Evolutionary conservation across 2,888 invertebrate species (phyloP).

Genomic region (Ochropleura plecta): DNA sequence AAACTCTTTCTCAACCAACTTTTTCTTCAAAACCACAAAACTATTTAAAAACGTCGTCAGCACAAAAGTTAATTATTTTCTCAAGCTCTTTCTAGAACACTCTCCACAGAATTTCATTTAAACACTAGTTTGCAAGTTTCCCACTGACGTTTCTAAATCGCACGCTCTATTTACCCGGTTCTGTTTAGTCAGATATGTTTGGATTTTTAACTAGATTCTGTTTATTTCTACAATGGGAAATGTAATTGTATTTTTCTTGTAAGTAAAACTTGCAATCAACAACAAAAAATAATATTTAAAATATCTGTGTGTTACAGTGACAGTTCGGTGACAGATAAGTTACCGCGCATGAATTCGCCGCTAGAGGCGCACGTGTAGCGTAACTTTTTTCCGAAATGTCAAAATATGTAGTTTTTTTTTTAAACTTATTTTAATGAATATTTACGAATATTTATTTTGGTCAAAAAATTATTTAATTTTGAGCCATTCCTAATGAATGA

Average conservation of each 20-base stretch:
- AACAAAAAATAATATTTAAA: not conserved
- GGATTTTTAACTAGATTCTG: constrained; percentile 32
- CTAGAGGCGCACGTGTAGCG: too few relatives aligned
- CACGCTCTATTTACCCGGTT: constrained; percentile 44
- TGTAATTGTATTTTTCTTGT: constrained; percentile 12
- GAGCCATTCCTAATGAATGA: too few relatives aligned
- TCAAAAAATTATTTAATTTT: too few relatives aligned
- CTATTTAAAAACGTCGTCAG: constrained; percentile 32
- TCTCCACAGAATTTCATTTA: constrained; percentile 71
- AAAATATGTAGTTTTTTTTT: too few relatives aligned
- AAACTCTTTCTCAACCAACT: constrained; percentile 13
- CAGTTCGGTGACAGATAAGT: too few relatives aligned
- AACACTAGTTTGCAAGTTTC: constrained; percentile 52
- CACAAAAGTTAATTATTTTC: constrained; percentile 63
- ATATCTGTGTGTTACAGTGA: not conserved
- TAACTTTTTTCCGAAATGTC: too few relatives aligned
- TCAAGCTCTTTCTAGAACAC: constrained; percentile 45
- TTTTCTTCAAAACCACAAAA: constrained; percentile 35
- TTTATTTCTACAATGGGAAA: constrained; percentile 11
- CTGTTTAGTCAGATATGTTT: constrained; percentile 19
- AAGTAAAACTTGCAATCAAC: not conserved
- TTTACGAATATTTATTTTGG: too few relatives aligned
- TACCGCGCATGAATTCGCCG: too few relatives aligned
- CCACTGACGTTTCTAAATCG: constrained; percentile 68
- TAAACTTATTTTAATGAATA: too few relatives aligned